Evolutionary conservation across 2,888 invertebrate genomes (phyloP).

Genomic region (Bursaphelenchus okinawaensis): DNA sequence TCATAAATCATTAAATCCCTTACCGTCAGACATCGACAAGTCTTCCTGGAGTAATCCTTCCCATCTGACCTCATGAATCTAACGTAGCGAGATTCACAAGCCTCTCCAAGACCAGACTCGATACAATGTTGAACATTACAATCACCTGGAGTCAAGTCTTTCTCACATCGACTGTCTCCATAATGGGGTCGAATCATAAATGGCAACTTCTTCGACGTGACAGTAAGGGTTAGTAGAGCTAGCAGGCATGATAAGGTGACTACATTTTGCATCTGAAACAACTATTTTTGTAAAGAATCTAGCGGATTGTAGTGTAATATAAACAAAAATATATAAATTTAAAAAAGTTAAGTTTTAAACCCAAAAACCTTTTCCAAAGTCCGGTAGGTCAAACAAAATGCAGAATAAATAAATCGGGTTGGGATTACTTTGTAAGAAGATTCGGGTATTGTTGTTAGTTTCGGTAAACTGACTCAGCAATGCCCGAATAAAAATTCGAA

Average conservation of each 20-base stretch:
- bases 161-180: not conserved
- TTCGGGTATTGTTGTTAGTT: too few species aligned
- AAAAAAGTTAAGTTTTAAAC: too few species aligned
- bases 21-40: not conserved
- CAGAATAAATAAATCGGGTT: not conserved
- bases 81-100: not conserved
- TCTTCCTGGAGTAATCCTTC: not conserved
- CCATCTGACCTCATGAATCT: not conserved
- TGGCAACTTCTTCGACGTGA: not conserved
- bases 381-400: not conserved
- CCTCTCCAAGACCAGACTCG: not conserved
- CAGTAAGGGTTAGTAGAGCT: not conserved
- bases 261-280: not conserved
- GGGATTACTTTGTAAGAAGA: not conserved
- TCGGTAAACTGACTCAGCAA: too few species aligned
- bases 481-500: too few species aligned
- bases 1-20: not conserved
- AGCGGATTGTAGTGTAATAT: not conserved
- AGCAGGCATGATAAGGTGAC: not conserved
- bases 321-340: not conserved
- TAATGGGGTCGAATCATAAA: not conserved
- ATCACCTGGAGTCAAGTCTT: not conserved
- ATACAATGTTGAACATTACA: not conserved
- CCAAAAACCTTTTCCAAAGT: not conserved
- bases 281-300: not conserved